Conservation (phyloP, 2,113 vertebrate genomes). For the Podarcis raffonei region DNA sequence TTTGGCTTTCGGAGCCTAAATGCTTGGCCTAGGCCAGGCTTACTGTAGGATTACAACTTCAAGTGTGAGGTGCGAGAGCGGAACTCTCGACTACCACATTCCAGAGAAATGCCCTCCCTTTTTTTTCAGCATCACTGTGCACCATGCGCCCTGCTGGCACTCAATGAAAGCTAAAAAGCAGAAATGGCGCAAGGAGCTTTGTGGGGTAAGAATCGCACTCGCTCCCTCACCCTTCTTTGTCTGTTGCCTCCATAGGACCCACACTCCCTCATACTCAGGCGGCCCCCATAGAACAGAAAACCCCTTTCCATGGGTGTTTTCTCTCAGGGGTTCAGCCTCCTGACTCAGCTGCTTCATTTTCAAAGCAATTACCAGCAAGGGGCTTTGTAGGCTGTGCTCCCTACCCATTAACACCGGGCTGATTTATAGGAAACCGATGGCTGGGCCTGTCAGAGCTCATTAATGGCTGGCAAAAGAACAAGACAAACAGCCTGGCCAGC, state of each 20-base stretch:
- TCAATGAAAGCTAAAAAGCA: not conserved
- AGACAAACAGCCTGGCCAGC: slow-evolving; percentile 67
- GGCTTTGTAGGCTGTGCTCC: slow-evolving; percentile 32
- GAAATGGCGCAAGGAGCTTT: not conserved
- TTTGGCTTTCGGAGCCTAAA: slow-evolving; percentile 6
- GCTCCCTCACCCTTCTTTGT: not conserved
- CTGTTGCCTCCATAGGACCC: not conserved
- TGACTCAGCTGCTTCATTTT: not conserved
- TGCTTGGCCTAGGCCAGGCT: not conserved
- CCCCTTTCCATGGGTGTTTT: not conserved
- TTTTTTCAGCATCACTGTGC: not conserved
- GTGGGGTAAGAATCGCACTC: not conserved
- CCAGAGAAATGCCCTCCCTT: not conserved
- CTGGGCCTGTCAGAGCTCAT: slow-evolving; percentile 67
- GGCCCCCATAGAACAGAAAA: not conserved
- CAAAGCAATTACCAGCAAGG: slow-evolving; percentile 19
- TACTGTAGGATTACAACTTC: not conserved
- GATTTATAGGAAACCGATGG: slow-evolving; percentile 64
- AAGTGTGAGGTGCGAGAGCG: not conserved
- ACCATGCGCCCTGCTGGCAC: not conserved
- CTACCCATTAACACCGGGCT: slow-evolving; percentile 44
- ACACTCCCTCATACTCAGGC: not conserved
- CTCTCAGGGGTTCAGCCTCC: not conserved
- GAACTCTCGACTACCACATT: not conserved
- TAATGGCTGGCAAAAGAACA: slow-evolving; percentile 62